Base-by-base conservation (phyloP, 2,888 invertebrate genomes). In the Mantis religiosa region DNA sequence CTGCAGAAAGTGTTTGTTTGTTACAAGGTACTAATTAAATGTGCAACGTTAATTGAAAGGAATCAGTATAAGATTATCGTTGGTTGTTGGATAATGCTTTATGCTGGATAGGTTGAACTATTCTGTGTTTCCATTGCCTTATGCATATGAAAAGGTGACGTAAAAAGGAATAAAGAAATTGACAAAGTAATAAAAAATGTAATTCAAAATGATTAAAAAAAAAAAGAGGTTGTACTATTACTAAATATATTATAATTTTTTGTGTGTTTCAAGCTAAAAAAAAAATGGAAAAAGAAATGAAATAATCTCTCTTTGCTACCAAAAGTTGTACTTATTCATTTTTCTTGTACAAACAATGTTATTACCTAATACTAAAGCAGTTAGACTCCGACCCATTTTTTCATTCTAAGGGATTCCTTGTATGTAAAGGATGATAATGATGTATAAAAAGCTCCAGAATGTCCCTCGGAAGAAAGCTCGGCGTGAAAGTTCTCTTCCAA, bases 291-390 rank as follows among this genome's bases (percentile, higher is more conserved):
- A 85, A 88, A 88, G 87, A 89, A 88, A 89, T 89, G 85, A 84
- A 88, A 85, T 83, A 83, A 88, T 88, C 85, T 88, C 88, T 93
- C 93, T 93, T 93, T 93, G 93, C 93, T 93, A 93, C 93, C 92
- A 93, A 85, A 87, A 93, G 93, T 93, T 93, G 93, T 93, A 93
- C 93, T 93, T 93, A 93, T 93, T 93, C 93, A 93, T 93, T 93
- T 71, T 93, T 93, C 93, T 93, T 93, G 93, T 93, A 93, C 93
- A 93, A 93, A 93, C 88, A 89, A 71, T 88, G 86, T 89, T 88
- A 86, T 86, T 86, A 88, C 54, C 83, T 87, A 54, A 81, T 87
- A 87, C 87, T 85, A 88, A 82, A n/a, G 83, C 28, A 88, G 84
- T 88, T 87, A 87, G 86, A 89, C 83, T 84, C 82, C 82, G 25